These are phyloP conservation scores for Heliconius ismenius DNA, from an alignment of 2,888 invertebrate species.

Conservation along the genomic window DNA sequence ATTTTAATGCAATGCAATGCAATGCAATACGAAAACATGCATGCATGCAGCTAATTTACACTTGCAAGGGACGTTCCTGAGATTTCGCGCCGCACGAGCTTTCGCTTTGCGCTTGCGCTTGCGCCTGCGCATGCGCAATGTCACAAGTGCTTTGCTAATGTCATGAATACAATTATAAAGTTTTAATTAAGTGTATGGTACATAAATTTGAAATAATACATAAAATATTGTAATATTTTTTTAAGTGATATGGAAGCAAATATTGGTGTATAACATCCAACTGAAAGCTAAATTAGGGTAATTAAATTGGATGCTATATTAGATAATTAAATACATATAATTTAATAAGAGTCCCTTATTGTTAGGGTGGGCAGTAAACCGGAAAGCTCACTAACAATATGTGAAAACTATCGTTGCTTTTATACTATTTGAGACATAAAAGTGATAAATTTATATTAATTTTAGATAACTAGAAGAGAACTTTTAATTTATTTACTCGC, in stretches of 20 bases:
- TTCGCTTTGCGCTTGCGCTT: slow-evolving; percentile 44
- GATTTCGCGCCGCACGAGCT: slow-evolving; percentile 55
- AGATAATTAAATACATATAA: slow-evolving; percentile 20
- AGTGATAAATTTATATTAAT: not conserved
- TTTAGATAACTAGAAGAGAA: too few relatives aligned
- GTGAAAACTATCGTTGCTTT: slow-evolving; percentile 3
- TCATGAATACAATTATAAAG: not conserved
- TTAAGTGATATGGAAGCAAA: not conserved
- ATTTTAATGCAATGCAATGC: slow-evolving; percentile 70
- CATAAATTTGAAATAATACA: not conserved
- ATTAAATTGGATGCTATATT: slow-evolving; percentile 20
- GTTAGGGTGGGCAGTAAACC: slow-evolving; percentile 24
- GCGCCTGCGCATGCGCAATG: slow-evolving; percentile 49
- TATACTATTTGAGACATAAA: not conserved
- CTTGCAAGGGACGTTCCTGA: slow-evolving; percentile 52
- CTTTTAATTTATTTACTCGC: too few relatives aligned
- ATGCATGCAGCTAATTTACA: slow-evolving; percentile 65
- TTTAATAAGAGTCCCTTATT: slow-evolving; percentile 6
- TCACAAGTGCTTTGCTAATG: slow-evolving; percentile 43
- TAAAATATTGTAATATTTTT: not conserved
- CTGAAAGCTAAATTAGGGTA: not conserved
- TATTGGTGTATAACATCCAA: not conserved
- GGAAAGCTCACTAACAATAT: slow-evolving; percentile 10
- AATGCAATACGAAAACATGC: slow-evolving; percentile 68
- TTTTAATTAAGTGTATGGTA: not conserved